Evolutionary conservation across 2,888 invertebrate genomes (phyloP), one percentile per base, ranked within the genome.

Genomic region (Chaitophorus viminalis): DNA sequence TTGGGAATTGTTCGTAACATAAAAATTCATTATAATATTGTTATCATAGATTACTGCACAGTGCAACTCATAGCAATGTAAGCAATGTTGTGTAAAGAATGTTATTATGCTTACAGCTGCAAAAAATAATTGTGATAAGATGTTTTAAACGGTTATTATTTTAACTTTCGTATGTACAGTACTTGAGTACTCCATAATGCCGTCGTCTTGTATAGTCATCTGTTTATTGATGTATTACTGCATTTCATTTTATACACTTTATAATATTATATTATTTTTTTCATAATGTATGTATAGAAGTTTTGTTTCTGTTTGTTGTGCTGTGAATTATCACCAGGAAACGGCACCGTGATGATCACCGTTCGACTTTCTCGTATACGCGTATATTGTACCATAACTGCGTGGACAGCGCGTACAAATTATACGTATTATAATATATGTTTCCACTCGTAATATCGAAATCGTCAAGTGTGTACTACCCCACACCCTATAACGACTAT

Each of bases 131-230:
- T n/a, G 31, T 33, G 14, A 54, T 33, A 0, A 33, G n/a, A 31
- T 33, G 11, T 33, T 65, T 79, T 81, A 29, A 39, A 68, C 79
- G 79, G 79, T 81, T 29, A 39, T 81, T 81, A 81, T 81, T 39
- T 81, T 68, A 81, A 68, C 65, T n/a, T 65, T 36, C 36, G 25
- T 65, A n/a, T n/a, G n/a, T n/a, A n/a, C n/a, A n/a, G n/a, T n/a
- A n/a, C n/a, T n/a, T n/a, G n/a, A n/a, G n/a, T n/a, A n/a, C n/a
- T n/a, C n/a, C n/a, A n/a, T n/a, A n/a, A n/a, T n/a, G n/a, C n/a
- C n/a, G n/a, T n/a, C n/a, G n/a, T n/a, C n/a, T n/a, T n/a, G n/a
- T n/a, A n/a, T n/a, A n/a, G n/a, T n/a, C 60, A 4, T 21, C 25
- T n/a, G 60, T 9, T 60, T 79, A 33, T 33, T 6, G 60, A 1